Base-by-base conservation (phyloP, 1,140 invertebrate genomes). In the Akabosia matsudoensis region DNA sequence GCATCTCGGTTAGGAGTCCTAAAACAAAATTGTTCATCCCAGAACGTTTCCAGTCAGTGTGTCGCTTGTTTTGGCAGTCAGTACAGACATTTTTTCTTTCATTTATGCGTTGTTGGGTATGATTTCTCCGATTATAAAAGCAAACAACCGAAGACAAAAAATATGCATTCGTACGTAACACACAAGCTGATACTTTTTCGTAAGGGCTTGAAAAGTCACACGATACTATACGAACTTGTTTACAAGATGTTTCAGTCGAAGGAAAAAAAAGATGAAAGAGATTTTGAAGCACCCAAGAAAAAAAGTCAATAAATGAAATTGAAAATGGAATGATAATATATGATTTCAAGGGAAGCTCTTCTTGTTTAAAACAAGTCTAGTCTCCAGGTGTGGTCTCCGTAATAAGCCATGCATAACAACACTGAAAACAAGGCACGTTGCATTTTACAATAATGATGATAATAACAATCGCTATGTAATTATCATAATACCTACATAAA, bases 341-440 rank as follows among this genome's bases (percentile, higher is more conserved):
- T 45, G 37, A 45, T 10, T n/a, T n/a, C n/a, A n/a, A n/a, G n/a
- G n/a, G n/a, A n/a, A n/a, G n/a, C n/a, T n/a, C n/a, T n/a, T n/a
- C n/a, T n/a, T n/a, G n/a, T n/a, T n/a, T 10, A 18, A 45, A 45
- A 45, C 37, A 45, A 45, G 37, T 45, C 37, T 56, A 22, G 7
- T 56, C 54, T 56, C 10, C 54, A 56, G 54, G 54, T 56, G 54
- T 56, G 54, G 54, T 56, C n/a, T n/a, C 54, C 54, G 24, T 56
- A 56, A 56, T 45, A 45, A 45, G 37, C 37, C 37, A 10, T 45
- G 37, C 37, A 45, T 45, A 45, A 45, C 37, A 45, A 45, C 37
- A 10, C 37, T 45, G 7, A 45, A 45, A 45, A 45, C 37, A 45
- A 45, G 37, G 37, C 37, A 45, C 37, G 18, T 18, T 45, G 37